phyloP scores from a whole-genome alignment of 2,888 invertebrate species.

The Stratiomys singularior region DNA sequence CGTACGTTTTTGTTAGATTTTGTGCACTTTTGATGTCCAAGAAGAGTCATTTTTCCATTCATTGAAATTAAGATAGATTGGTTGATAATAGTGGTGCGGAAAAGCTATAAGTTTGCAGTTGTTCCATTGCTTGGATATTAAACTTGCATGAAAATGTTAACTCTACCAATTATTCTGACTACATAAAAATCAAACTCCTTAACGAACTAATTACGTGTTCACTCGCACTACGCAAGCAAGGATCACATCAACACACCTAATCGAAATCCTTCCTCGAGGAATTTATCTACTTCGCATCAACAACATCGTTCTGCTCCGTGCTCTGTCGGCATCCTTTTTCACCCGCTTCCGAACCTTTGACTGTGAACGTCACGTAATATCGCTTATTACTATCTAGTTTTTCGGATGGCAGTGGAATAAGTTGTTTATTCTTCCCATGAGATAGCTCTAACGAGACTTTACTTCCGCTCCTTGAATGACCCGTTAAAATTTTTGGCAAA shows the following conservation, averaged over 20 bases:
- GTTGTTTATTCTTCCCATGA: conserved; percentile 84
- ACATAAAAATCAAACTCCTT: not conserved
- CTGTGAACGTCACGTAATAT: conserved; percentile 93
- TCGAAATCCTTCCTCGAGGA: not conserved
- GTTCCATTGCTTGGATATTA: too few species aligned
- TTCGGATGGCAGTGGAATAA: conserved; percentile 88
- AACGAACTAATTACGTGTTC: not conserved
- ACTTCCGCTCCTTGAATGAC: conserved; percentile 61
- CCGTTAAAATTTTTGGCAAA: conserved; percentile 73
- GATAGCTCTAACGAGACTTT: conserved; percentile 82
- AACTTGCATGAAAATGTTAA: too few species aligned
- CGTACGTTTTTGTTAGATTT: too few species aligned
- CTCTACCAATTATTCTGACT: not conserved
- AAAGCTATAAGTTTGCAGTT: too few species aligned
- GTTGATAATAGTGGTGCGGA: too few species aligned
- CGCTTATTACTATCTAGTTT: conserved; percentile 87
- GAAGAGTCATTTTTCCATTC: too few species aligned
- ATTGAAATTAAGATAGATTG: too few species aligned
- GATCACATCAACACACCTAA: not conserved
- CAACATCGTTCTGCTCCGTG: not conserved
- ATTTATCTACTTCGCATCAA: not conserved
- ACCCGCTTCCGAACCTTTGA: conserved; percentile 71
- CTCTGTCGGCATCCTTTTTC: conserved; percentile 46
- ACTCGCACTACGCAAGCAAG: not conserved
- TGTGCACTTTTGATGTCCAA: too few species aligned